Conservation (phyloP, 2,113 vertebrate genomes). For the Serinus canaria region DNA sequence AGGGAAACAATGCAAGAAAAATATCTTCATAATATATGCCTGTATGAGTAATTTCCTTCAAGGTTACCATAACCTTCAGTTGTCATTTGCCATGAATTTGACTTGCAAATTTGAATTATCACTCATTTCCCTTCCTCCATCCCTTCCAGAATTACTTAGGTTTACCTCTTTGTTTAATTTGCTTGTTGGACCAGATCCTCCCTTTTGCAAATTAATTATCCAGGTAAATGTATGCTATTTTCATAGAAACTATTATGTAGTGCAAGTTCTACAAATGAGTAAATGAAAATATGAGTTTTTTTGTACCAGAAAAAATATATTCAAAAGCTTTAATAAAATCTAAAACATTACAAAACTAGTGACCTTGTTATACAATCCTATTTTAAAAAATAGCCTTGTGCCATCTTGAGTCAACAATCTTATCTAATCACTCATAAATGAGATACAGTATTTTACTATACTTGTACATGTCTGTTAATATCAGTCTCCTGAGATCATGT, state of each 20-base stretch:
- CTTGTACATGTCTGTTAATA: background rate
- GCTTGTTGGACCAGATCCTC: constrained; percentile 35
- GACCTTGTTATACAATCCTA: background rate
- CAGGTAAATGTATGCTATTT: background rate
- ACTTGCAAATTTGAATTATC: constrained; percentile 30
- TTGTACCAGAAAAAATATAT: background rate
- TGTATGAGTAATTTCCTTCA: background rate
- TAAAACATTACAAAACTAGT: background rate
- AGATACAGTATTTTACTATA: background rate
- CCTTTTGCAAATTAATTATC: constrained; percentile 35
- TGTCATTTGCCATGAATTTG: background rate
- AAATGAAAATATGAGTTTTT: background rate
- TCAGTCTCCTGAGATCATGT: background rate
- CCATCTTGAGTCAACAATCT: background rate
- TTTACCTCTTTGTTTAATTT: constrained; percentile 40
- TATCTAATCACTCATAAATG: background rate
- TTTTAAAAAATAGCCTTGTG: background rate
- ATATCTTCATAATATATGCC: background rate
- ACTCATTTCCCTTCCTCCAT: background rate
- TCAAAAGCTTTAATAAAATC: background rate
- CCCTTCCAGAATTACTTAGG: constrained; percentile 1
- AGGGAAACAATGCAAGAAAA: background rate
- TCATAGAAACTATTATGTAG: background rate
- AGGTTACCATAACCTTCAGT: background rate
- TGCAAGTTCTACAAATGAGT: background rate